These are phyloP conservation scores for Zaprionus ornatus DNA, from an alignment of 1,140 invertebrate species.

Conservation along the genomic window DNA sequence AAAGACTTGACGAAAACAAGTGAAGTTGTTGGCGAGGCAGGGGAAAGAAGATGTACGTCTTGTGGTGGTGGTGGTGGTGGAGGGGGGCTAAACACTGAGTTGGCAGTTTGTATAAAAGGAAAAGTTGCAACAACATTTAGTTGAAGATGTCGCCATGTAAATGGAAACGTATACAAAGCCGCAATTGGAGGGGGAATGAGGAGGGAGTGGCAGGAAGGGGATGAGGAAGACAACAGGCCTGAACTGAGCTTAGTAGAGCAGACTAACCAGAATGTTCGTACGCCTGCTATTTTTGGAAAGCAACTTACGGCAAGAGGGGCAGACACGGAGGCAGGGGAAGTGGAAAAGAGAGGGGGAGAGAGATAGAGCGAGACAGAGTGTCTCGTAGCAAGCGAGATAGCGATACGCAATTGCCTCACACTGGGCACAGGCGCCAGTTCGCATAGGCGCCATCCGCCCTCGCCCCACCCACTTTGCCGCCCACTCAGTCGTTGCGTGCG, in stretches of 20 bases:
- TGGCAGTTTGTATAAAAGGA: slow-evolving; percentile 41
- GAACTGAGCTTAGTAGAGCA: slow-evolving; percentile 2
- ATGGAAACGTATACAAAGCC: slow-evolving; percentile 22
- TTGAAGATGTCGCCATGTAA: slow-evolving; percentile 48
- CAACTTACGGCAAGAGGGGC: slow-evolving; percentile 12
- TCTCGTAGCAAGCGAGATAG: background rate
- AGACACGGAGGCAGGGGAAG: background rate
- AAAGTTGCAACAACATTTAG: slow-evolving; percentile 33
- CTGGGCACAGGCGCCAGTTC: slow-evolving; percentile 18
- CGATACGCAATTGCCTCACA: slow-evolving; percentile 33
- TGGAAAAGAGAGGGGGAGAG: background rate
- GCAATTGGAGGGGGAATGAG: background rate
- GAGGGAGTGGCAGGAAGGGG: background rate
- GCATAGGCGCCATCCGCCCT: slow-evolving; percentile 8
- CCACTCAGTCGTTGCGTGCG: slow-evolving; percentile 11
- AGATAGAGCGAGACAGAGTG: background rate
- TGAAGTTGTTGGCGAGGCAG: background rate
- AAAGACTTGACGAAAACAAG: slow-evolving; percentile 24
- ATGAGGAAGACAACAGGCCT: background rate
- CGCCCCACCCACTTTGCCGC: background rate
- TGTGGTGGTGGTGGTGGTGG: too few relatives aligned
- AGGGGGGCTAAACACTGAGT: slow-evolving; percentile 43
- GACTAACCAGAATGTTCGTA: slow-evolving; percentile 52
- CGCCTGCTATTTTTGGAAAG: slow-evolving; percentile 72
- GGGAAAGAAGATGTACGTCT: too few relatives aligned